These are phyloP conservation scores for Tachysurus fulvidraco DNA, from an alignment of 2,113 vertebrate genomes.

Conservation along the genomic window DNA sequence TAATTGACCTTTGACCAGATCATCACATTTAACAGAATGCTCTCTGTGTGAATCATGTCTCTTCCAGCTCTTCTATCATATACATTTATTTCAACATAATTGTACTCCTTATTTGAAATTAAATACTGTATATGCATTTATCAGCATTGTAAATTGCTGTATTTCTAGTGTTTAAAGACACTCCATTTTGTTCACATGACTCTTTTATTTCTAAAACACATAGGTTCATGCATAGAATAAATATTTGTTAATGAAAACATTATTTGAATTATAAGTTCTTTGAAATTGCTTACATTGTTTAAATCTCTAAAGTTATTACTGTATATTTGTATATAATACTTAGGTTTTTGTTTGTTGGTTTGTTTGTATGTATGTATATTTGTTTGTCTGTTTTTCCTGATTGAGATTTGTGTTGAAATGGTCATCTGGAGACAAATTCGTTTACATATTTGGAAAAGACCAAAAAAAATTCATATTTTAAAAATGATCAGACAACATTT, in stretches of 20 bases:
- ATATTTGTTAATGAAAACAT: neutral
- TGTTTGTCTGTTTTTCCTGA: neutral
- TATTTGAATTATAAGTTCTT: neutral
- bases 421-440: neutral
- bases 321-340: neutral
- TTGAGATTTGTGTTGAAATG: neutral
- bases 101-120: neutral
- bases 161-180: neutral
- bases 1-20: neutral
- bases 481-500: neutral
- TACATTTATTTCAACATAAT: neutral
- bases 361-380: neutral
- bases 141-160: neutral
- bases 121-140: neutral
- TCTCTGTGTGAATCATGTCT: neutral
- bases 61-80: neutral
- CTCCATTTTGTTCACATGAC: neutral
- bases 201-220: neutral
- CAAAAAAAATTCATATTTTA: neutral
- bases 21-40: neutral
- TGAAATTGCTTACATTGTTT: neutral
- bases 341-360: neutral
- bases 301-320: neutral
- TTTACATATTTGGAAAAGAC: neutral
- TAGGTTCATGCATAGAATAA: neutral